Percentiles rank a stretch among this genome's conserved stretches.
Evolutionary conservation across 2,113 vertebrate species (phyloP).

Genomic region (Mormyrus lacerda): DNA sequence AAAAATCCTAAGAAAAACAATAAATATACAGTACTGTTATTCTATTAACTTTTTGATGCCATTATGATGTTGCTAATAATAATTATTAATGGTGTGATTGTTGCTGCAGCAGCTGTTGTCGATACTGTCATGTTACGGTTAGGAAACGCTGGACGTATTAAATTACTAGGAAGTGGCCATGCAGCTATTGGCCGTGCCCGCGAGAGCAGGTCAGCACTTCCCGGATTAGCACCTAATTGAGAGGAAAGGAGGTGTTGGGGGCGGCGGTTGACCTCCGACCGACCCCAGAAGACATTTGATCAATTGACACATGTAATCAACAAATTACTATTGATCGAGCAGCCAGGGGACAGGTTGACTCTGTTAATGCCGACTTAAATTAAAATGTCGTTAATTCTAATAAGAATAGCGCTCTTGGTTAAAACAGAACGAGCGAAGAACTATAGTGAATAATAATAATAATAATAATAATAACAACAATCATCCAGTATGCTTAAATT

Average conservation of each 20-base stretch:
- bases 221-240: constrained; percentile 35
- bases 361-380: constrained; percentile 47
- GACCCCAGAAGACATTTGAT: constrained; percentile 43
- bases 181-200: not conserved
- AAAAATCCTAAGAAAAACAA: not conserved
- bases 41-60: not conserved
- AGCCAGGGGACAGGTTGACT: constrained; percentile 37
- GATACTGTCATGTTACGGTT: not conserved
- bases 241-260: constrained; percentile 23
- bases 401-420: not conserved
- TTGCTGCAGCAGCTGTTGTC: not conserved
- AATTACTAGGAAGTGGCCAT: not conserved
- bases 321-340: constrained; percentile 60
- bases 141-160: not conserved
- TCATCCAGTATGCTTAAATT: not conserved
- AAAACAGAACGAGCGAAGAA: not conserved
- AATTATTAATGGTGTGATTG: not conserved
- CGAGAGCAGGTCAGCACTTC: constrained; percentile 22
- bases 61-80: not conserved
- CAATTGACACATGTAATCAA: constrained; percentile 61
- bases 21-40: not conserved
- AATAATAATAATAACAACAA: constrained; percentile 4
- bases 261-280: constrained; percentile 25
- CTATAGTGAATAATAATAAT: not conserved
- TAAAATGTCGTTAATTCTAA: constrained; percentile 20